Base-by-base conservation (phyloP, 2,888 invertebrate genomes). In the Trissoscelio sp. region DNA sequence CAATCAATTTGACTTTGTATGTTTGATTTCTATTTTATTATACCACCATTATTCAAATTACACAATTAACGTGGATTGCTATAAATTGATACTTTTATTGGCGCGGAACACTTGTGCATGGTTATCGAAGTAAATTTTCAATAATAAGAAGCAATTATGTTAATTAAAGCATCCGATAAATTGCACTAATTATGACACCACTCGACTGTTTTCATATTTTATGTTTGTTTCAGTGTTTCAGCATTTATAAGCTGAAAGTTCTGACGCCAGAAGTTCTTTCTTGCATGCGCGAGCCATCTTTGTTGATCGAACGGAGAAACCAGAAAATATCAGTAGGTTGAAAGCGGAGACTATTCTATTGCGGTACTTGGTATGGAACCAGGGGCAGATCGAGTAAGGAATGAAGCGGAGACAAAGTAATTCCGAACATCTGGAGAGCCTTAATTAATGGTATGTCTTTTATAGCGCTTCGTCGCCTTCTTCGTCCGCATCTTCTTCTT, bases 381-480 rank as follows among this genome's bases (percentile, higher is more conserved):
- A 84, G 84, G 78, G 79, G 79, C 85, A 85, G 83, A 82, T 82
- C 79, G 78, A 83, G 83, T 79, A 82, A 78, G 73, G 66, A 83
- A 83, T 83, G 82, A 77, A 83, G 80, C 79, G 80, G 84, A 86
- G 87, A 88, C 87, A 87, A 87, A 90, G 89, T 88, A 89, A 90
- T 89, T 89, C 87, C 86, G 86, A 89, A 89, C 90, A 90, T 89
- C 90, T 90, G 89, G 89, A 88, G 87, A 87, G 87, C 84, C 87
- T 88, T 89, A 89, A 89, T 90, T 90, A 89, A 89, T 89, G 88
- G 86, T 85, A 87, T 88, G 88, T 88, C 87, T 89, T 87, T 85
- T 87, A 85, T 86, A 73, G 81, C 84, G 84, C 82, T 82, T 85
- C 84, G 83, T 83, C 83, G 72, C 75, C 78, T 75, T 82, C 72